Evolutionary conservation across 2,888 invertebrate species (phyloP), one percentile per base, ranked within the genome.

Genomic region (Acleris holmiana): DNA sequence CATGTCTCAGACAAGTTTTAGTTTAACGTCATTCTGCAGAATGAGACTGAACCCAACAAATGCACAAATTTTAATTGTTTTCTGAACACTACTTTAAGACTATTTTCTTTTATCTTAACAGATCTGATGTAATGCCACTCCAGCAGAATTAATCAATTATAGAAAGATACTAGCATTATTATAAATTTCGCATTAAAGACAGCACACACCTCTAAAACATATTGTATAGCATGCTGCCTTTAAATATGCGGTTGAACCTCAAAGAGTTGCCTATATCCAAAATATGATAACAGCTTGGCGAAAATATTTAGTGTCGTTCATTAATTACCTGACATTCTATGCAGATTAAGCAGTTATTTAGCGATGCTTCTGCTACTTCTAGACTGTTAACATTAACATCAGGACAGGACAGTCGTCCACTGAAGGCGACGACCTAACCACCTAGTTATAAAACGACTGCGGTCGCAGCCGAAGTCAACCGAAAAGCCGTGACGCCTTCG

Each of bases 121-220:
- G 91, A 90, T 91, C 91, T 89, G 89, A 83, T 89, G 86, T 83
- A 84, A 82, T 77, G 80, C 81, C 84, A 84, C 78, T 79, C 80
- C 67, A 74, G 84, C 86, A 85, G 66, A 58, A 67, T 69, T 68
- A 62, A 61, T 68, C 69, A 63, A 66, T 56, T 68, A 50, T 51
- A 66, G 78, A 78, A 76, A 79, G 77, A 78, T 80, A 82, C 86
- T 80, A 83, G 85, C 87, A 86, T 86, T 88, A 86, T 84, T 84
- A 79, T 74, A 80, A n/a, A 82, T 78, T 76, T 85, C 88, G 78
- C 82, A 81, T 84, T 76, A 83, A 86, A 85, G 85, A 83, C 87
- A 85, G 82, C 80, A 82, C 76, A 86, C 90, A 80, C 88, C 91
- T 88, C 92, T 89, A 83, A 84, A 92, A 92, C 92, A 92, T 92